Conservation (phyloP, 2,888 invertebrate genomes). For the Microctonus aethiopoides region DNA sequence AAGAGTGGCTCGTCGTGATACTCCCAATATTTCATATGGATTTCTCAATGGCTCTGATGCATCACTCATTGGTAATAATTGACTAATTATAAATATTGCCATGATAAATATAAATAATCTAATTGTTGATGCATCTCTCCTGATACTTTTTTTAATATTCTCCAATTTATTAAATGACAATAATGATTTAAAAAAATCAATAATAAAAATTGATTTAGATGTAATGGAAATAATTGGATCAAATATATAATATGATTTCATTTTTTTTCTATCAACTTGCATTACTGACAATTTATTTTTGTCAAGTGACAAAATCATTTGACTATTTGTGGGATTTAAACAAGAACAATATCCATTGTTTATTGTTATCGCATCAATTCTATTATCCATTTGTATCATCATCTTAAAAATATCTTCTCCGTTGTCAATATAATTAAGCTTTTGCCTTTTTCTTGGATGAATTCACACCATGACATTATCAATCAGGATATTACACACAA, state of each 20-base stretch:
- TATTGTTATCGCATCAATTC: slow-evolving; percentile 26
- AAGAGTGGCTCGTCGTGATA: slow-evolving; percentile 78
- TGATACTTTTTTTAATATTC: slow-evolving; percentile 45
- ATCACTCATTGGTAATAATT: slow-evolving; percentile 52
- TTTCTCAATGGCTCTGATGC: slow-evolving; percentile 72
- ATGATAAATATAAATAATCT: slow-evolving; percentile 54
- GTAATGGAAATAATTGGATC: slow-evolving; percentile 24
- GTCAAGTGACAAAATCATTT: slow-evolving; percentile 5
- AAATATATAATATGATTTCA: slow-evolving; percentile 32
- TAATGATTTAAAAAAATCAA: slow-evolving; percentile 51
- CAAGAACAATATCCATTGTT: slow-evolving; percentile 32
- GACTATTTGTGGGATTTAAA: not conserved
- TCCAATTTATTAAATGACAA: slow-evolving; percentile 47
- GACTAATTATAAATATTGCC: slow-evolving; percentile 51
- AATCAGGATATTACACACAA: not conserved
- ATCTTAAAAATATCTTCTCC: slow-evolving; percentile 17
- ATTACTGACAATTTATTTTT: not conserved
- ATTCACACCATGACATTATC: slow-evolving; percentile 39
- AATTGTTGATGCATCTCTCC: slow-evolving; percentile 45
- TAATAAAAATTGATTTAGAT: slow-evolving; percentile 48
- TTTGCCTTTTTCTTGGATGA: slow-evolving; percentile 21
- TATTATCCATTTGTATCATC: slow-evolving; percentile 23
- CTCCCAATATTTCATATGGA: slow-evolving; percentile 87
- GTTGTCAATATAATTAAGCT: slow-evolving; percentile 28
- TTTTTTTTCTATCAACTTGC: slow-evolving; percentile 8